Percentiles rank a stretch among this genome's conserved stretches.
phyloP scores from a whole-genome alignment of 2,888 invertebrate species.

The Chalcis sispes region DNA sequence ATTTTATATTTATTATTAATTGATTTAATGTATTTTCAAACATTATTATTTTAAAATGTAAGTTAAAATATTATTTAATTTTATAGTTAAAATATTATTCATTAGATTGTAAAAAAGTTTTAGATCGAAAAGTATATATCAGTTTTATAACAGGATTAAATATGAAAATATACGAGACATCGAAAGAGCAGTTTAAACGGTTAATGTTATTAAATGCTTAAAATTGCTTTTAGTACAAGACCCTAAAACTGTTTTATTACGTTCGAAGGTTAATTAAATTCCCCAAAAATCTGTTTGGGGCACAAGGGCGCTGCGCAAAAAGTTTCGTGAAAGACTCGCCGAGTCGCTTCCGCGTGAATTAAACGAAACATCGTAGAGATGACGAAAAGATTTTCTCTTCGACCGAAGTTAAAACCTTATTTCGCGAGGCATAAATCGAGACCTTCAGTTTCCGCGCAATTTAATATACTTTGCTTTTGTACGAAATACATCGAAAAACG shows the following conservation, averaged over 20 bases:
- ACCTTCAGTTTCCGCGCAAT: conserved; percentile 63
- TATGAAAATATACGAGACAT: too few relatives aligned
- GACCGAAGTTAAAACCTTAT: conserved; percentile 41
- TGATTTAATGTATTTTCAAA: too few relatives aligned
- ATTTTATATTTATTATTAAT: too few relatives aligned
- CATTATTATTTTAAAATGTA: too few relatives aligned
- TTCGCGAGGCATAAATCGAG: conserved; percentile 61
- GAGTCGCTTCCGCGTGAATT: not conserved
- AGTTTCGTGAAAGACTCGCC: not conserved
- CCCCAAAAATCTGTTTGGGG: conserved; percentile 25
- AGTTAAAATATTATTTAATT: too few relatives aligned
- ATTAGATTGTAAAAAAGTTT: too few relatives aligned
- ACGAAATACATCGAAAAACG: too few relatives aligned
- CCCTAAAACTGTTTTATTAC: conserved; percentile 23
- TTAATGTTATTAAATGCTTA: not conserved
- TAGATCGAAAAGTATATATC: too few relatives aligned
- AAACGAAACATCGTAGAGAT: conserved; percentile 8
- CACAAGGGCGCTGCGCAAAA: not conserved
- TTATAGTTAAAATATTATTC: too few relatives aligned
- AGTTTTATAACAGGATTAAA: too few relatives aligned
- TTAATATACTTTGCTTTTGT: conserved; percentile 60
- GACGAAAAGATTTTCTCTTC: conserved; percentile 34
- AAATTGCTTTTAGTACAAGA: not conserved
- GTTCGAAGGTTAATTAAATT: conserved; percentile 38
- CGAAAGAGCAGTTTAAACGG: not conserved